phyloP scores from a whole-genome alignment of 2,888 invertebrate species.

The Pristionchus exspectatus region DNA sequence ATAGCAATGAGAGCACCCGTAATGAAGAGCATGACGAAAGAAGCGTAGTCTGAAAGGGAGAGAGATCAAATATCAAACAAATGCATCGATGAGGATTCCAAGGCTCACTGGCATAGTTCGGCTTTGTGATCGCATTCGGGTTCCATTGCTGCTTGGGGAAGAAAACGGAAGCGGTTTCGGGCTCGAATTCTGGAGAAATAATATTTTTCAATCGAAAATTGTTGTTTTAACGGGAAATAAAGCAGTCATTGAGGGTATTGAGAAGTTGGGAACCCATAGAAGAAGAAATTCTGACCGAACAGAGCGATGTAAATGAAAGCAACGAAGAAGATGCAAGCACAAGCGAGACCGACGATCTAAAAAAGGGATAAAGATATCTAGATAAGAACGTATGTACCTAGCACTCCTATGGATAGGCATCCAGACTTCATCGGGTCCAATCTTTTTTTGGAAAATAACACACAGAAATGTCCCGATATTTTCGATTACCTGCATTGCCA shows the following conservation, averaged over 20 bases:
- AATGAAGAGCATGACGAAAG: slow-evolving; percentile 69
- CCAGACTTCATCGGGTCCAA: background rate
- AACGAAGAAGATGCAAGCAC: slow-evolving; percentile 69
- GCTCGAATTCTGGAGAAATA: slow-evolving; percentile 57
- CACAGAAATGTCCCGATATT: background rate
- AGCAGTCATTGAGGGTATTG: background rate
- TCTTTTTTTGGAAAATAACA: background rate
- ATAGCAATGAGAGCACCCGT: slow-evolving; percentile 67
- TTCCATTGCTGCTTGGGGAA: slow-evolving; percentile 38
- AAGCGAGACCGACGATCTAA: slow-evolving; percentile 68
- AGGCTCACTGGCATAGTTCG: slow-evolving; percentile 59
- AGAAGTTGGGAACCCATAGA: background rate
- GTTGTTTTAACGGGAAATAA: background rate
- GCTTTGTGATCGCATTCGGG: slow-evolving; percentile 57
- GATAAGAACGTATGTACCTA: background rate
- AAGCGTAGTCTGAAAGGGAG: slow-evolving; percentile 62
- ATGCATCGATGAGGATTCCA: background rate
- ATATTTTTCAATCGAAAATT: background rate
- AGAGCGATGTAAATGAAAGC: slow-evolving; percentile 70
- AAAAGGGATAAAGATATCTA: slow-evolving; percentile 1
- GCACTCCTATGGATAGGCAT: background rate
- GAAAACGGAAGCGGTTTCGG: slow-evolving; percentile 6
- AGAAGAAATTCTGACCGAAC: slow-evolving; percentile 58
- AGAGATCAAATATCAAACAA: background rate
- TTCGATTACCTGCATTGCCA: slow-evolving; percentile 61